Evolutionary conservation across 1,140 invertebrate genomes (phyloP).

Genomic region (Halotydeus destructor): DNA sequence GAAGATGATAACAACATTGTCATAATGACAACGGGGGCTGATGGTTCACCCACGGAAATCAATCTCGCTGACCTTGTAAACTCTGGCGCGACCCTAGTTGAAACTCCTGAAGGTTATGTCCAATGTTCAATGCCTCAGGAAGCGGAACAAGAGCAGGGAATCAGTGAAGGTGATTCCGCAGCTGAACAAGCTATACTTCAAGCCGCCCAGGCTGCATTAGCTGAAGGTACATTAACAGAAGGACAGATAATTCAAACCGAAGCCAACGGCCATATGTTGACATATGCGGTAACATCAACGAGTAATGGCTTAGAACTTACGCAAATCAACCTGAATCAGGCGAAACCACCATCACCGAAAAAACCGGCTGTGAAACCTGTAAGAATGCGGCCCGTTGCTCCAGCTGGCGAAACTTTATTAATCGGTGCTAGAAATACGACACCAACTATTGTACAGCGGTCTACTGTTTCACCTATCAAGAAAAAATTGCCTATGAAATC

Average conservation of each 20-base stretch:
- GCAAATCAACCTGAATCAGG: neutral
- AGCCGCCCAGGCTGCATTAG: neutral
- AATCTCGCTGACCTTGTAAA: conserved; percentile 5
- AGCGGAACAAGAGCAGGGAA: too few species aligned
- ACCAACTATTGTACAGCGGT: too few species aligned
- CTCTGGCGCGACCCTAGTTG: conserved; percentile 1
- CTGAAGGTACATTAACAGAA: neutral
- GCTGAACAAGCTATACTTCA: conserved; percentile 7
- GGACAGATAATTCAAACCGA: neutral
- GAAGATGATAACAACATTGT: conserved; percentile 8
- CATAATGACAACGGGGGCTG: conserved; percentile 6
- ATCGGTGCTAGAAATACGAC: neutral
- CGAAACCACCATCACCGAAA: neutral
- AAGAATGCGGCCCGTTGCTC: neutral
- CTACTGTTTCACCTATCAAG: neutral
- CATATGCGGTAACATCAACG: conserved; percentile 4
- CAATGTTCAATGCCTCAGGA: conserved; percentile 2
- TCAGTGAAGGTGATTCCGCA: too few species aligned
- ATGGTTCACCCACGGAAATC: neutral
- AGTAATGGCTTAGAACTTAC: conserved; percentile 2
- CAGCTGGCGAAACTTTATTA: neutral
- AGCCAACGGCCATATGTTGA: neutral
- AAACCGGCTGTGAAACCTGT: neutral
- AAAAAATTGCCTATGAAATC: too few species aligned
- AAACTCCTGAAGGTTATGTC: conserved; percentile 9